Evolutionary conservation across 2,888 invertebrate species (phyloP), one percentile per base, ranked within the genome.

Genomic region (Pyralis farinalis): DNA sequence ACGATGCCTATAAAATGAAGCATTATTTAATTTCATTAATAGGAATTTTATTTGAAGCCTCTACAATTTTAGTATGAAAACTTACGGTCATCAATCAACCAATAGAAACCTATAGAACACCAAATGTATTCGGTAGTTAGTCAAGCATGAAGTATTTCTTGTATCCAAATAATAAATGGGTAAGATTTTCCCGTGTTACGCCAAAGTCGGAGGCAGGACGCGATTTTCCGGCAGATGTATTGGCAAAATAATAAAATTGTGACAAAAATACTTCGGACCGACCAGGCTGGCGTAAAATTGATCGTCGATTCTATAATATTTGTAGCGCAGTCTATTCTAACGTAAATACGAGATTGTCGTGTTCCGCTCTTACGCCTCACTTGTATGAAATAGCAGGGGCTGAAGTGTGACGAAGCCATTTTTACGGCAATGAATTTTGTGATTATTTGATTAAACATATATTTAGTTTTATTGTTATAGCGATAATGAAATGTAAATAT

Each of bases 151-250:
- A 52, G 39, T 49, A 54, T 51, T 53, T 51, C 55, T 63, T 59
- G 53, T 51, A 54, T 59, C 49, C 58, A 58, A 62, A 69, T 66
- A 63, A 67, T 58, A 60, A 66, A 71, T 68, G 71, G 65, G 67
- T 64, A 62, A 55, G 65, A 71, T 60, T 65, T 72, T 66, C 65
- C 61, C 63, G 66, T 66, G 53, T 57, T 65, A 42, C 53, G 46
- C 50, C 55, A 54, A 58, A 47, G 46, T 47, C 59, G 57, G 57
- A 66, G 64, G 67, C 66, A 64, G 63, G 66, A 68, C 63, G 58
- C 71, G 71, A 84, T 86, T 85, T 85, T 82, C 80, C 83, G 63
- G 73, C 74, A 81, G 79, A 84, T 76, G 72, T 72, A 62, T 66
- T 65, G 68, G 67, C 70, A 61, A 71, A 72, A 75, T 77, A 76